Conservation (phyloP, 2,797 vertebrate species). For the Clarias fuscus region DNA sequence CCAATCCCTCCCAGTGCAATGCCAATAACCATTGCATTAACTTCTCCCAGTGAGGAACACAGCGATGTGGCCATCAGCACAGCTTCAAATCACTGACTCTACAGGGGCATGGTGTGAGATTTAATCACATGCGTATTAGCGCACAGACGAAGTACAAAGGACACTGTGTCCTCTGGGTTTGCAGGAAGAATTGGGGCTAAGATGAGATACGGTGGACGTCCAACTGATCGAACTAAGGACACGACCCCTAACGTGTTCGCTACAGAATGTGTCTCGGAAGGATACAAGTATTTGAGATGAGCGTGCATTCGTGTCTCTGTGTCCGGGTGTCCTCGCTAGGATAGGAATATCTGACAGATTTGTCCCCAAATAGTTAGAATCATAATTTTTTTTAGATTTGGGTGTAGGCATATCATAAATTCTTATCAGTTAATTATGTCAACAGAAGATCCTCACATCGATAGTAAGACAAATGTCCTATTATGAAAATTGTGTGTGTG, state of each 20-base stretch:
- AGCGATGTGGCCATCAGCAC: not conserved
- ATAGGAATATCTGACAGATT: not conserved
- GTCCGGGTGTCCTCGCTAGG: not conserved
- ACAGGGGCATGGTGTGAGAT: constrained; percentile 32
- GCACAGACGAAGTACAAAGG: constrained; percentile 25
- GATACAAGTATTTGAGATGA: not conserved
- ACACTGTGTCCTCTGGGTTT: constrained; percentile 29
- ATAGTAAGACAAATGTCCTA: not conserved
- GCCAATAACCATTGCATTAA: not conserved
- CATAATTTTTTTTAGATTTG: not conserved
- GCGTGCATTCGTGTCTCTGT: not conserved
- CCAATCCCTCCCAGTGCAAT: not conserved
- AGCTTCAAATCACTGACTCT: not conserved
- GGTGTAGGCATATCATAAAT: not conserved
- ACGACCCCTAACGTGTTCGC: constrained; percentile 16
- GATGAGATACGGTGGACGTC: constrained; percentile 27
- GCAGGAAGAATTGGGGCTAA: constrained; percentile 20
- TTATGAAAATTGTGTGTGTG: not conserved
- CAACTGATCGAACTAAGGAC: constrained; percentile 35
- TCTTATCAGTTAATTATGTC: not conserved
- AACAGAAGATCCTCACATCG: not conserved
- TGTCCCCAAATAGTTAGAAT: no score
- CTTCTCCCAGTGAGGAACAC: not conserved
- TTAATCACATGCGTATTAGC: constrained; percentile 28
- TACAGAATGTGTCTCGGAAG: not conserved